phyloP scores from a whole-genome alignment of 2,113 vertebrate species.

The Amphiprion ocellaris region DNA sequence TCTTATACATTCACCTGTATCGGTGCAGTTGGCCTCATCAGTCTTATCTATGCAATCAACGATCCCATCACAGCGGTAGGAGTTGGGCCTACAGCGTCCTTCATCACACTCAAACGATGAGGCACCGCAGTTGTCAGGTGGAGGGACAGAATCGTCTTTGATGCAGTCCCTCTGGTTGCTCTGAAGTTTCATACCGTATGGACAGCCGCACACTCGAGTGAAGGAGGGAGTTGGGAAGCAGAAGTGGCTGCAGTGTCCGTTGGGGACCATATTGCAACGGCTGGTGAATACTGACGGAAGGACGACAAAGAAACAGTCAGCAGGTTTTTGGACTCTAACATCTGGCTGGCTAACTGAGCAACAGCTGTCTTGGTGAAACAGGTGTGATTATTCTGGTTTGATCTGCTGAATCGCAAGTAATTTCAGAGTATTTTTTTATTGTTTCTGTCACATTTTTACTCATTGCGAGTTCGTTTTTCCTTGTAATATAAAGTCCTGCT shows the following conservation, averaged over 20 bases:
- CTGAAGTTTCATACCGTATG: constrained; percentile 81
- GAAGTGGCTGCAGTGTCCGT: constrained; percentile 83
- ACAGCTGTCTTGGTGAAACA: too few species aligned
- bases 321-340: not conserved
- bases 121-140: constrained; percentile 74
- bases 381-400: not conserved
- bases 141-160: constrained; percentile 75
- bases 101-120: constrained; percentile 78
- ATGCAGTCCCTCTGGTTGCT: constrained; percentile 76
- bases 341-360: not conserved
- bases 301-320: constrained; percentile 15
- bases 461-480: too few species aligned
- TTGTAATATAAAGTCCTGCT: too few species aligned
- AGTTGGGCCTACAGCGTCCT: constrained; percentile 77
- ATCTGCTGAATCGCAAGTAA: too few species aligned
- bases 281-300: constrained; percentile 51
- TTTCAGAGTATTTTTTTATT: too few species aligned
- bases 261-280: constrained; percentile 66
- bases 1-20: constrained; percentile 60
- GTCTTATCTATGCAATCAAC: constrained; percentile 76
- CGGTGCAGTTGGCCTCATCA: constrained; percentile 82
- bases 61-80: constrained; percentile 77
- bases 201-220: constrained; percentile 78
- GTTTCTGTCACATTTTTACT: too few species aligned
- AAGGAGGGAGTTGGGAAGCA: constrained; percentile 78